Evolutionary conservation across 2,888 invertebrate species (phyloP).

Genomic region (Acanthosepion pharaonis): DNA sequence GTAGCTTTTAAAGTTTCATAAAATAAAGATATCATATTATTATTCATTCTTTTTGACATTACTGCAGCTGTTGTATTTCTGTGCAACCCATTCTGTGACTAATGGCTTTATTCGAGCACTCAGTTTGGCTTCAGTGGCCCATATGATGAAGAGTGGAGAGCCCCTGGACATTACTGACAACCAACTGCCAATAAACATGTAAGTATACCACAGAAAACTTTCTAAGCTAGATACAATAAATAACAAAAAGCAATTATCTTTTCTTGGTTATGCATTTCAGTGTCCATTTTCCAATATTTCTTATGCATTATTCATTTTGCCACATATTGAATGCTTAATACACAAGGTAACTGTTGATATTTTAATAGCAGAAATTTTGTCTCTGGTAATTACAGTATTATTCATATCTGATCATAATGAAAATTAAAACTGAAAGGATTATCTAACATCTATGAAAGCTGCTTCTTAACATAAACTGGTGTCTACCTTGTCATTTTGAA

Average conservation of each 20-base stretch:
- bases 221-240: no score
- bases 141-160: slow-evolving; percentile 61
- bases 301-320: neutral
- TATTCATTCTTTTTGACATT: neutral
- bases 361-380: no score
- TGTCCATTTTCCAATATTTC: no score
- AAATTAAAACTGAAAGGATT: no score
- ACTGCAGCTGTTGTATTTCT: slow-evolving; percentile 72
- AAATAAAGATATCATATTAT: neutral
- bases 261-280: no score
- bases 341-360: no score
- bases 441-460: no score
- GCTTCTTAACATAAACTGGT: neutral
- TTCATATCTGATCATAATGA: no score
- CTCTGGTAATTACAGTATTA: no score
- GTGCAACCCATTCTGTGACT: slow-evolving; percentile 66
- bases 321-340: neutral
- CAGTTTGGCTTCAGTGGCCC: slow-evolving; percentile 69
- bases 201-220: neutral
- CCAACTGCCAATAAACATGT: neutral
- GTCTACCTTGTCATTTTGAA: neutral
- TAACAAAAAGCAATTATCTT: no score
- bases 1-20: neutral
- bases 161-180: neutral
- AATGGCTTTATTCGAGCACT: slow-evolving; percentile 74